phyloP scores from a whole-genome alignment of 1,140 invertebrate species.

The Archivesica marissinica region DNA sequence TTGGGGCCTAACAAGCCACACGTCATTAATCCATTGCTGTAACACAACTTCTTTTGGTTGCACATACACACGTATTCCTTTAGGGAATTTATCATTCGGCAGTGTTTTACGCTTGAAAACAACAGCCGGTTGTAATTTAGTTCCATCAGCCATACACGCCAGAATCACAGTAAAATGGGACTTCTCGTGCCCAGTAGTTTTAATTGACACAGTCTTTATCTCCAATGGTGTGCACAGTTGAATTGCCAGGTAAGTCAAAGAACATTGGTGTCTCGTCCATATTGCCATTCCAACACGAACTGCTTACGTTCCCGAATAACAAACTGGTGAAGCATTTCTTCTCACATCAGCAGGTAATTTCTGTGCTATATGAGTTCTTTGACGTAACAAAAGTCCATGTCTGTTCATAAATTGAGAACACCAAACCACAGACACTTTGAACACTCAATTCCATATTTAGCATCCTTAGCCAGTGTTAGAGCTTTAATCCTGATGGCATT shows the following conservation, averaged over 20 bases:
- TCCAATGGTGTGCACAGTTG: background rate
- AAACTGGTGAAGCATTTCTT: background rate
- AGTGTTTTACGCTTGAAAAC: conserved; percentile 74
- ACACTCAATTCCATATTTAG: too few species aligned
- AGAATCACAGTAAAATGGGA: conserved; percentile 72
- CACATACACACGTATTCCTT: background rate
- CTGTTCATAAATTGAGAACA: conserved; percentile 49
- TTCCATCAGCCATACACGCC: conserved; percentile 65
- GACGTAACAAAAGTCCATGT: conserved; percentile 5
- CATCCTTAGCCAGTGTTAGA: too few species aligned
- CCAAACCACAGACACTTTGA: too few species aligned
- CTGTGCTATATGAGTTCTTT: conserved; percentile 43
- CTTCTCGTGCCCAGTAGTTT: conserved; percentile 74
- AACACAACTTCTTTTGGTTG: background rate
- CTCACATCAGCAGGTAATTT: conserved; percentile 52
- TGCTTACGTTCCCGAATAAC: background rate
- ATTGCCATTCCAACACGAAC: conserved; percentile 6
- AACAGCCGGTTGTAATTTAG: conserved; percentile 55
- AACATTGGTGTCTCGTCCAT: conserved; percentile 6
- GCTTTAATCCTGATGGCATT: too few species aligned
- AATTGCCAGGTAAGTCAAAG: too few species aligned
- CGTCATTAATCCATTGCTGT: background rate
- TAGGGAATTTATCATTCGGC: conserved; percentile 5
- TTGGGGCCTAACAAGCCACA: background rate
- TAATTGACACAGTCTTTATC: conserved; percentile 49